Percentiles rank a stretch among this genome's conserved stretches.
phyloP scores from a whole-genome alignment of 2,113 vertebrate genomes.

The Ameiurus melas region DNA sequence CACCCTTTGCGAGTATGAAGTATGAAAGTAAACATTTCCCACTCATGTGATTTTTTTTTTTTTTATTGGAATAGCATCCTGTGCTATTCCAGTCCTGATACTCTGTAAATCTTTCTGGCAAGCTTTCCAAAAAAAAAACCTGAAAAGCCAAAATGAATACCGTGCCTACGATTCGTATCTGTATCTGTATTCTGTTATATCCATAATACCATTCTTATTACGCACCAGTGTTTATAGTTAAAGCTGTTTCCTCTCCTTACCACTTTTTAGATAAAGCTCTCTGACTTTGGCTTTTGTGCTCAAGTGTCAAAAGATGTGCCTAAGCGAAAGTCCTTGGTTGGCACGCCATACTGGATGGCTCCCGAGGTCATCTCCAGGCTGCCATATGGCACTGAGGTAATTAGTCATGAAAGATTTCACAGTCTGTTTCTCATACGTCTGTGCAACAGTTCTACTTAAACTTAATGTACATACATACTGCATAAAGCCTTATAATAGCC shows the following conservation, averaged over 20 bases:
- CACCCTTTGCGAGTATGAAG: background rate
- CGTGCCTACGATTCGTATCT: background rate
- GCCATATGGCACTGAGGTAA: slow-evolving; percentile 95
- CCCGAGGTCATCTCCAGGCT: slow-evolving; percentile 97
- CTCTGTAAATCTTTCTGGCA: background rate
- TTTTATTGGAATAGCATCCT: background rate
- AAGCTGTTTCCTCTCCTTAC: background rate
- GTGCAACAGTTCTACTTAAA: background rate
- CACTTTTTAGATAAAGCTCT: slow-evolving; percentile 87
- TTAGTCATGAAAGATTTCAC: background rate
- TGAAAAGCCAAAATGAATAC: background rate
- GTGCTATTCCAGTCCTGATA: background rate
- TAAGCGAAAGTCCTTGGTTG: slow-evolving; percentile 94
- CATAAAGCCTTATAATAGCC: background rate
- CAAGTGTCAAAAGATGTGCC: slow-evolving; percentile 99
- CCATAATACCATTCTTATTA: background rate
- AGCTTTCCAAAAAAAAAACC: background rate
- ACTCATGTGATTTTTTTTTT: background rate
- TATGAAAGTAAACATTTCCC: background rate
- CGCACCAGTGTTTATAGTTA: background rate
- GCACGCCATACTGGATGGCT: slow-evolving; percentile 98
- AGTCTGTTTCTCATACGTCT: background rate
- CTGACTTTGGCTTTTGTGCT: slow-evolving; percentile 97
- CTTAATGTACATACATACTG: background rate
- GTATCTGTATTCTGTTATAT: background rate